Evolutionary conservation across 2,797 vertebrate genomes (phyloP), one percentile per base, ranked within the genome.

Genomic region (Melanitta fusca): DNA sequence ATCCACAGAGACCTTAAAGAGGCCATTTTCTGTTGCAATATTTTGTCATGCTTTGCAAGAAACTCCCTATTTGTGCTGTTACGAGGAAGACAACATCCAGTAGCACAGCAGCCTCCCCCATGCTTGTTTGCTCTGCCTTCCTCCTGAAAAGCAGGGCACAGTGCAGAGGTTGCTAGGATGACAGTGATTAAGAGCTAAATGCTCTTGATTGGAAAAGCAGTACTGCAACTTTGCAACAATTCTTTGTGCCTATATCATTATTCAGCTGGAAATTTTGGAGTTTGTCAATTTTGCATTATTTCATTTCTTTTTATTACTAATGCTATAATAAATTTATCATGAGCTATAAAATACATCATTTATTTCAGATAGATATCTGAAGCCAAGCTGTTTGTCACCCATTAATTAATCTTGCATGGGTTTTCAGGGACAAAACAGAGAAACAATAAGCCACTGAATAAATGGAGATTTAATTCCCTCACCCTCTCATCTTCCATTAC

Each of bases 391-490:
- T 93, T 94, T 89, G 91, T 61, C 94, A 91, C 73, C 61, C 71
- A 49, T 57, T 93, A 93, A 93, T 94, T 92, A 82, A 80, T 85
- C 85, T 91, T 91, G 34, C 4, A 18, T 41, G 90, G 45, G 68
- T 71, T 95, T 93, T 85, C 88, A 80, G 81, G 61, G 74, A 92
- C 62, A 62, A 91, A 93, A 84, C 20, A 94, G 58, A 80, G 75
- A 95, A 86, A 95, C 83, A 96, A 88, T 68, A 95, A 93, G 80
- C 36, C 28, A 4, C n/a, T 17, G 56, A 95, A 89, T 66, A 95
- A 95, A 89, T 32, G 39, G 70, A 54, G 30, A 91, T 69, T 95
- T 94, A 80, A 95, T 85, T 96, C 92, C 65, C 77, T 94, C 89
- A 73, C 36, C 73, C 58, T 84, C 95, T 93, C 66, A 85, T 95